A percentile compares a stretch with the other conserved stretches of the same genome.
Conservation (phyloP, 2,797 vertebrate species). For the Coendou prehensilis region DNA sequence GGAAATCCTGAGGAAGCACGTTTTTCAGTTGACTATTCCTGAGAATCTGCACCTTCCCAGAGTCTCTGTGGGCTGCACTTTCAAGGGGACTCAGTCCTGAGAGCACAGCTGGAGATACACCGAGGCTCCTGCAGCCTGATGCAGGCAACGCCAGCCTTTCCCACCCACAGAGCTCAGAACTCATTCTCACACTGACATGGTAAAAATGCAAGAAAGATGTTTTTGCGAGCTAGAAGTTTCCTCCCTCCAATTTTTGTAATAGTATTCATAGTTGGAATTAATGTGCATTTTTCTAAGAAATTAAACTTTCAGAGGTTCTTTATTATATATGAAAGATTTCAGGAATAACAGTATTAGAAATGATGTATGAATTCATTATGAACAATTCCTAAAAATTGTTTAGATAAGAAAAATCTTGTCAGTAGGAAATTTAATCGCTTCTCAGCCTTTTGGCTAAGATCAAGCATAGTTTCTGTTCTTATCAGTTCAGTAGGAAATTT, state of each 20-base stretch:
- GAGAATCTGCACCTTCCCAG: neutral
- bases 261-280: neutral
- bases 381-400: slow-evolving; percentile 31
- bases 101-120: neutral
- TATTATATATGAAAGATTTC: neutral
- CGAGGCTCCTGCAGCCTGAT: neutral
- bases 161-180: neutral
- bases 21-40: neutral
- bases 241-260: neutral
- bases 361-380: slow-evolving; percentile 39
- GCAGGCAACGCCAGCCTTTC: neutral
- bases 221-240: neutral
- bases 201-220: neutral
- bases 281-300: slow-evolving; percentile 28
- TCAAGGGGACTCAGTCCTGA: neutral
- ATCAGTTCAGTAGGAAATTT: neutral
- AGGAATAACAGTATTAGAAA: neutral
- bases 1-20: neutral
- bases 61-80: neutral
- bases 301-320: neutral
- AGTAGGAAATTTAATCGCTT: neutral
- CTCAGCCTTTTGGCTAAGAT: too few relatives aligned
- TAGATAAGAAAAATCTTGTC: slow-evolving; percentile 46
- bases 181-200: neutral
- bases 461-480: too few relatives aligned